Evolutionary conservation across 2,888 invertebrate genomes (phyloP).

Genomic region (Coelopa pilipes): DNA sequence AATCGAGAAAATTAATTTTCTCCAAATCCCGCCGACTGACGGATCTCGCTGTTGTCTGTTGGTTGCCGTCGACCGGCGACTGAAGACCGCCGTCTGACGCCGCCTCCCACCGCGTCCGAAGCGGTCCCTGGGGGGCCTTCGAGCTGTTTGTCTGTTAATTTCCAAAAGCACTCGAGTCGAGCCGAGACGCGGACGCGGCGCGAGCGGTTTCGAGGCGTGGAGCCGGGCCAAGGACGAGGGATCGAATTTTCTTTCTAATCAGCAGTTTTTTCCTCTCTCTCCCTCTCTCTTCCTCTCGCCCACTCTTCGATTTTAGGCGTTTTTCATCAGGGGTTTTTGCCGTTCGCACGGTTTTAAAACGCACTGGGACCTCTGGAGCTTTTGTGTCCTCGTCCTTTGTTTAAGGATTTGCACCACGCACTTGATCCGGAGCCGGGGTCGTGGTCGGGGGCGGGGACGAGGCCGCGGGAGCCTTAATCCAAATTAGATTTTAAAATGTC

Average conservation of each 20-base stretch:
- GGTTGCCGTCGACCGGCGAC: not conserved
- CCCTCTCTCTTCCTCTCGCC: not conserved
- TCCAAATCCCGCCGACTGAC: slow-evolving; percentile 39
- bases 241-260: slow-evolving; percentile 33
- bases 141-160: slow-evolving; percentile 24
- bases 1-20: slow-evolving; percentile 52
- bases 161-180: slow-evolving; percentile 1
- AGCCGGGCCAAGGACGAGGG: not conserved
- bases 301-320: not conserved
- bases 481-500: slow-evolving; percentile 35
- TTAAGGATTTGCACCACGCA: slow-evolving; percentile 25
- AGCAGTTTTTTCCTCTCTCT: slow-evolving; percentile 23
- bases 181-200: not conserved
- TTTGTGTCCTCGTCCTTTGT: slow-evolving; percentile 23
- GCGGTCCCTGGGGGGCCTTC: slow-evolving; percentile 18
- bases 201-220: not conserved
- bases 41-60: not conserved
- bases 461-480: not conserved
- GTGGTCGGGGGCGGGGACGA: not conserved
- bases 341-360: not conserved
- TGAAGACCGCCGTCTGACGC: not conserved
- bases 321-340: not conserved
- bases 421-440: not conserved
- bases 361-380: not conserved
- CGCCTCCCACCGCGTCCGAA: not conserved